Evolutionary conservation across 2,113 vertebrate genomes (phyloP).

Genomic region (Leptosomus discolor): DNA sequence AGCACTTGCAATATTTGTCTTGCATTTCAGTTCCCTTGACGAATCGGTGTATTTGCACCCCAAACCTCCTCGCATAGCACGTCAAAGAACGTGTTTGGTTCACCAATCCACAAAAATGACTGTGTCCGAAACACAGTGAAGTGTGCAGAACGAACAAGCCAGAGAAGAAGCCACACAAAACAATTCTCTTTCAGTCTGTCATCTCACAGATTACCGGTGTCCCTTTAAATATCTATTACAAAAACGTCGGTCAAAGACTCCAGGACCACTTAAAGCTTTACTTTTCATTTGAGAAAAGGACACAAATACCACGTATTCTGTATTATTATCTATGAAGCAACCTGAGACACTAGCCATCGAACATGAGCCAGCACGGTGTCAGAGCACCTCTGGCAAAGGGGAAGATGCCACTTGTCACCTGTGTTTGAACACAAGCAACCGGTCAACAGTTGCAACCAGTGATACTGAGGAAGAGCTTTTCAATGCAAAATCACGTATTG

Average conservation of each 20-base stretch:
- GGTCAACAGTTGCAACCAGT: neutral
- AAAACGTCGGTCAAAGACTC: neutral
- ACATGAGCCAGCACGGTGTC: neutral
- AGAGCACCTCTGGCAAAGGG: neutral
- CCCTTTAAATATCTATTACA: neutral
- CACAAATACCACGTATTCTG: neutral
- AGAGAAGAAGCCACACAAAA: neutral
- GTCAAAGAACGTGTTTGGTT: neutral
- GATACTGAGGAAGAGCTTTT: neutral
- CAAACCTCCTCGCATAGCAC: accelerated
- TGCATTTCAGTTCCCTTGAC: neutral
- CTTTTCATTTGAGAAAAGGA: neutral
- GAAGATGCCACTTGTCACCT: neutral
- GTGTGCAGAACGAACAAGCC: neutral
- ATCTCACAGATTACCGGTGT: neutral
- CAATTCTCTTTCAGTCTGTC: neutral
- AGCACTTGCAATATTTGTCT: neutral
- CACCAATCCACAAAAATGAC: neutral
- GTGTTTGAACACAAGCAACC: neutral
- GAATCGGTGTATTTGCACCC: neutral
- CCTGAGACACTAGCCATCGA: accelerated
- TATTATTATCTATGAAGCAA: neutral
- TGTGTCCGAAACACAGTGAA: neutral
- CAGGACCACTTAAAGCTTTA: neutral
- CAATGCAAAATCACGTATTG: neutral